Evolutionary conservation across 2,888 invertebrate species (phyloP), one percentile per base, ranked within the genome.

Genomic region (Ochlodes sylvanus): DNA sequence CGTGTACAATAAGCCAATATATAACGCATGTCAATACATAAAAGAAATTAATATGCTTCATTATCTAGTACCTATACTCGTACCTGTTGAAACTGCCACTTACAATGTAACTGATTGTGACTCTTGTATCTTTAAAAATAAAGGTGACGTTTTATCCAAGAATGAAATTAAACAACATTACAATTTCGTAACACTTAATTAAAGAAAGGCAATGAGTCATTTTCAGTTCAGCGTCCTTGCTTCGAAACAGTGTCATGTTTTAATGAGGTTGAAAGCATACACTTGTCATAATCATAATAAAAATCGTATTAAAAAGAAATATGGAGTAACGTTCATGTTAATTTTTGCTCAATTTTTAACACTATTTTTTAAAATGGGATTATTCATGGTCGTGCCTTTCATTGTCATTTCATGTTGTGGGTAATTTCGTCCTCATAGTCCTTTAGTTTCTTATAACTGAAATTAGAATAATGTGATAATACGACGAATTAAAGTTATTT

Each of bases 181-280:
- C 21, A 1, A 34, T 55, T 55, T 55, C 10, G 34, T 55, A 55
- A 55, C 17, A 55, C 15, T 55, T 34, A 34, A 55, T 55, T 55
- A 34, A 55, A 55, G 55, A 55, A 55, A 55, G 55, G 55, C 55
- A 55, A 7, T 34, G 55, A 55, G 15, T 55, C 55, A 55, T 55
- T 55, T 50, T 50, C 34, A 34, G 15, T 50, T 50, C 34, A 34
- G 15, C 55, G 55, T 55, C 55, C 55, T 55, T 55, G 34, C 55
- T 10, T 34, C 55, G 34, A 34, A 55, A 10, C 55, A 34, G 55
- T 55, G 32, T 34, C 55, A 55, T 7, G 17, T 34, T 15, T 55
- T 15, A 55, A 55, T 55, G n/a, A 55, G 12, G 55, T 34, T 34
- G 32, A 32, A 34, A 55, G 54, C 32, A 32, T 50, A 50, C 27